phyloP scores from a whole-genome alignment of 2,888 invertebrate species.

The Drosophila nr. perissopoda region DNA sequence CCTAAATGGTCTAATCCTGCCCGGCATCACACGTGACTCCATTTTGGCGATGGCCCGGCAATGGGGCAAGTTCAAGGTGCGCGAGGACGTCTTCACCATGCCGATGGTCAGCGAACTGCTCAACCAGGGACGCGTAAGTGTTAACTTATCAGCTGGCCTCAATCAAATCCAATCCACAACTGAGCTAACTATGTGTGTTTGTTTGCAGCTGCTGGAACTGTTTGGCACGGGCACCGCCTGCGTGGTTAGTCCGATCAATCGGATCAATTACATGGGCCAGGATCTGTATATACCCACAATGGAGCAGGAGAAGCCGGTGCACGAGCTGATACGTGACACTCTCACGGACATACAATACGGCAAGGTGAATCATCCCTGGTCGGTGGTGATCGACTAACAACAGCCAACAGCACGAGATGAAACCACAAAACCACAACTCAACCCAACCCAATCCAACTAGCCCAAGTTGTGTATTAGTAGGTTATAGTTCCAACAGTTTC shows the following conservation, averaged over 20 bases:
- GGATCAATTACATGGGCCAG: constrained; percentile 91
- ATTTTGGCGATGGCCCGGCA: constrained; percentile 91
- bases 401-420: neutral
- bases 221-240: constrained; percentile 99
- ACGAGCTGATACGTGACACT: constrained; percentile 89
- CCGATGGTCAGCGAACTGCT: constrained; percentile 90
- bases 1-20: constrained; percentile 96
- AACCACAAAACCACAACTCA: constrained; percentile 1
- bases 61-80: constrained; percentile 95
- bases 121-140: constrained; percentile 92
- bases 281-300: constrained; percentile 90
- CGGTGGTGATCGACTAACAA: constrained; percentile 87
- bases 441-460: constrained; percentile 7
- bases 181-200: neutral
- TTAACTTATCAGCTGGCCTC: neutral
- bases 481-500: constrained; percentile 54
- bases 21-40: constrained; percentile 96
- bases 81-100: constrained; percentile 94
- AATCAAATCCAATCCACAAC: neutral
- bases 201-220: constrained; percentile 93
- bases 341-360: constrained; percentile 96
- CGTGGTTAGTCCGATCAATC: constrained; percentile 95
- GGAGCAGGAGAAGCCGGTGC: constrained; percentile 90
- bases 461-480: constrained; percentile 80
- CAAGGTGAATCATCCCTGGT: constrained; percentile 92